Base-by-base conservation (phyloP, 2,113 vertebrate species). In the Calidris pugnax region DNA sequence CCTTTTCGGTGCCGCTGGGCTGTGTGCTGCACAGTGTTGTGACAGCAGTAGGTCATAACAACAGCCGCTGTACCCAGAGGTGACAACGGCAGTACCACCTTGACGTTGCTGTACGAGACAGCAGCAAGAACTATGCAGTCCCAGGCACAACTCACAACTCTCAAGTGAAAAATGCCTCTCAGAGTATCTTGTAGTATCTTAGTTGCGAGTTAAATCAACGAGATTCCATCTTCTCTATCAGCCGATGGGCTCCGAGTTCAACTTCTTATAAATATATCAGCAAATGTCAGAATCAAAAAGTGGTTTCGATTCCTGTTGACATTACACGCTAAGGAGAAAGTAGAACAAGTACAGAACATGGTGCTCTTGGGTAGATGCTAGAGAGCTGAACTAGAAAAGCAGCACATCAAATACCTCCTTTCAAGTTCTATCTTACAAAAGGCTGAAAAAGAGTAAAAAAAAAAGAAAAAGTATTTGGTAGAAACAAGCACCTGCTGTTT, bases 401-500 rank as follows among this genome's bases (percentile, higher is more conserved):
- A 74, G 33, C 74, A 68, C 62, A 68, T 68, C 47, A 82, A 89
- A 17, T 57, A 48, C 21, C 48, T 87, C 71, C 48, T 73, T 82
- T 93, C 79, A 67, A 72, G 27, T 64, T 85, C 67, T 57, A 18
- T 67, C 85, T 85, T 87, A 93, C 39, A 84, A 78, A 82, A 93
- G 82, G 60, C 32, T 67, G 10, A 48, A 37, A 32, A 55, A 51
- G 55, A 7, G 22, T 48, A 23, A 23, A 48, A 48, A 48, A 48
- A 37, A 50, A 51, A n/a, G n/a, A n/a, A 59, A 7, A 47, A 47
- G 47, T 47, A 47, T 47, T 47, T 47, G 21, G 67, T 93, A 63
- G 76, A 93, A 94, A 92, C 83, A 89, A 87, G 91, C 92, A 95
- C 96, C 93, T 96, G 95, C 92, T 96, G 93, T 64, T 93, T 15